Conservation (phyloP, 2,888 invertebrate genomes). For the Cantharis rustica region DNA sequence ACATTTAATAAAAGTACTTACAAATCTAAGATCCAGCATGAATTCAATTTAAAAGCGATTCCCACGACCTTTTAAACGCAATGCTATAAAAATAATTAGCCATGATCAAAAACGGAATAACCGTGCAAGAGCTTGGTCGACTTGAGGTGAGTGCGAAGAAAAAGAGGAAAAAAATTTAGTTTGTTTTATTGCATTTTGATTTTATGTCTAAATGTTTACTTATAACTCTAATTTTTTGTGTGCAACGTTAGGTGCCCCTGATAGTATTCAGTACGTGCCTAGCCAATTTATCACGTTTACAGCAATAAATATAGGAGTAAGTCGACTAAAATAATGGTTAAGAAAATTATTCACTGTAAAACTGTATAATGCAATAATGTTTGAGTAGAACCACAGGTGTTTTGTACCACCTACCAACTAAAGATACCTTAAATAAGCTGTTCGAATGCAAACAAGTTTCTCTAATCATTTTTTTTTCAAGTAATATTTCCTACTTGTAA, state of each 20-base stretch:
- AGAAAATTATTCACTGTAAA: constrained; percentile 7
- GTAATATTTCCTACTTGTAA: not conserved
- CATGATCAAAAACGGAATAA: not conserved
- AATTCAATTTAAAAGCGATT: not conserved
- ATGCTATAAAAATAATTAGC: not conserved
- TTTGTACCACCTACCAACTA: constrained; percentile 20
- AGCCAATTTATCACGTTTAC: not conserved
- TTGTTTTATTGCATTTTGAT: not conserved
- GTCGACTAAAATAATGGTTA: not conserved
- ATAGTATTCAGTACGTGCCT: not conserved
- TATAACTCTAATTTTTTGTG: not conserved
- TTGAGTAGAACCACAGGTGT: constrained; percentile 21
- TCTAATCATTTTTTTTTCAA: not conserved
- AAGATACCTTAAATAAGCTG: constrained; percentile 16
- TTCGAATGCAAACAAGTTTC: constrained; percentile 11
- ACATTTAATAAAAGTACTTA: not conserved
- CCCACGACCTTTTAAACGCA: not conserved
- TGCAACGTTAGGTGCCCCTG: not conserved
- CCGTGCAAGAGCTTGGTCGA: not conserved
- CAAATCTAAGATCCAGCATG: not conserved
- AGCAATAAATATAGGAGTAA: not conserved
- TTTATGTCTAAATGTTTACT: not conserved
- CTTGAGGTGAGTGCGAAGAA: not conserved
- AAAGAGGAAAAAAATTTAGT: not conserved
- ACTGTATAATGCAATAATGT: constrained; percentile 18